Conservation (phyloP, 2,888 invertebrate genomes). For the Tuberolachnus salignus region DNA sequence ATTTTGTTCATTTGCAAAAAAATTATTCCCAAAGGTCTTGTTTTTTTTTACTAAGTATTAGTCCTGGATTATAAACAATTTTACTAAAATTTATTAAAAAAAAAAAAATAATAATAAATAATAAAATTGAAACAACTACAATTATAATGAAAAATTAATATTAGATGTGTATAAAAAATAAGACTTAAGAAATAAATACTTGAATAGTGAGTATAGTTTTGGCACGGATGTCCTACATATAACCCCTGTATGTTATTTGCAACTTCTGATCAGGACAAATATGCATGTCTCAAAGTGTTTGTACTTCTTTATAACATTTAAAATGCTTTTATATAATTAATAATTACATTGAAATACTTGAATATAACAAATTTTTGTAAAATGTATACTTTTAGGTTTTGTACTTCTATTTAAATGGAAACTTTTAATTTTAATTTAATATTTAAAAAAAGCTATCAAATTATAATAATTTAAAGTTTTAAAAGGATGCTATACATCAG, state of each 20-base stretch:
- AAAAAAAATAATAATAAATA: slow-evolving; percentile 41
- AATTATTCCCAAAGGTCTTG: slow-evolving; percentile 28
- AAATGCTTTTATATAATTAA: not conserved
- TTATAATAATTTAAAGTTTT: too few species aligned
- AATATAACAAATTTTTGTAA: too few species aligned
- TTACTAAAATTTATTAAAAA: slow-evolving; percentile 36
- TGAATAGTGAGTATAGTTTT: slow-evolving; percentile 52
- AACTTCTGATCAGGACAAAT: slow-evolving; percentile 26
- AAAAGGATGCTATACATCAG: too few species aligned
- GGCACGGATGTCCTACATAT: slow-evolving; percentile 48
- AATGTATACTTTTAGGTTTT: too few species aligned
- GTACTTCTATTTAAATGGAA: too few species aligned
- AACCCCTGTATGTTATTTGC: slow-evolving; percentile 35
- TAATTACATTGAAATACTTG: not conserved
- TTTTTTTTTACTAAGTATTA: slow-evolving; percentile 46
- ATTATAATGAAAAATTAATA: slow-evolving; percentile 53
- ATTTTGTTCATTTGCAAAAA: slow-evolving; percentile 27
- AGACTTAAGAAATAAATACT: slow-evolving; percentile 54
- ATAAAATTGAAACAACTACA: slow-evolving; percentile 47
- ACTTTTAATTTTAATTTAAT: too few species aligned
- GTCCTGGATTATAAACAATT: slow-evolving; percentile 47
- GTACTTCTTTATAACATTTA: too few species aligned
- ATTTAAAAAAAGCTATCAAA: too few species aligned
- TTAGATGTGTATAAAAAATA: slow-evolving; percentile 43
- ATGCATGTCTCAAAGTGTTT: not conserved